Evolutionary conservation across 1,140 invertebrate species (phyloP).

Genomic region (Cotesia vestalis): DNA sequence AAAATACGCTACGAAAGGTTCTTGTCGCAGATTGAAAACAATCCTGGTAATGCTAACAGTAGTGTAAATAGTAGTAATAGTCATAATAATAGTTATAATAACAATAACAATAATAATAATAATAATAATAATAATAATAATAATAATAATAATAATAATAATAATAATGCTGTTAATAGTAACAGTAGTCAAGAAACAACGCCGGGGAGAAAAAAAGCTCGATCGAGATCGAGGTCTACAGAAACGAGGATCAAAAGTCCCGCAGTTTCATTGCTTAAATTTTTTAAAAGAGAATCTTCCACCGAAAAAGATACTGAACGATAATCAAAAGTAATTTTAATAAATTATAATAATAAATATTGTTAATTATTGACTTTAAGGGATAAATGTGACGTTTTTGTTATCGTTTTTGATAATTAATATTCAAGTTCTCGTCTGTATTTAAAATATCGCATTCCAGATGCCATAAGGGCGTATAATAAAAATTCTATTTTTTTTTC

Average conservation of each 20-base stretch:
- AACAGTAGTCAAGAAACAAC: slow-evolving; percentile 43
- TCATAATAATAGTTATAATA: slow-evolving; percentile 18
- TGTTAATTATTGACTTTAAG: too few relatives aligned
- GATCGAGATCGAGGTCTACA: slow-evolving; percentile 55
- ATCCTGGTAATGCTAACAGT: background rate
- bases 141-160: too few relatives aligned
- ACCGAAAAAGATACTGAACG: slow-evolving; percentile 12
- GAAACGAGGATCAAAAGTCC: slow-evolving; percentile 40
- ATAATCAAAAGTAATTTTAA: background rate
- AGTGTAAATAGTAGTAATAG: too few relatives aligned
- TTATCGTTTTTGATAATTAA: too few relatives aligned
- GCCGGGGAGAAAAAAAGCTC: slow-evolving; percentile 46
- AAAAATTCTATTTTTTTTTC: too few relatives aligned
- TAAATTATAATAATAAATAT: too few relatives aligned
- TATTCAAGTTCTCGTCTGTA: too few relatives aligned
- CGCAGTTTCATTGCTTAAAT: slow-evolving; percentile 14
- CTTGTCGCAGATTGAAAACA: slow-evolving; percentile 36
- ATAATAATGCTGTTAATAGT: slow-evolving; percentile 43
- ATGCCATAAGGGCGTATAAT: too few relatives aligned
- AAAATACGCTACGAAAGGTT: slow-evolving; percentile 64
- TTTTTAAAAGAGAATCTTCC: slow-evolving; percentile 13
- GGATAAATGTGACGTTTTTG: too few relatives aligned
- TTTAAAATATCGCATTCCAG: too few relatives aligned
- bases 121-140: too few relatives aligned
- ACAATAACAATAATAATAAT: too few relatives aligned